Conservation (phyloP, 2,888 invertebrate species). For the Amphipyra tragopoginis region DNA sequence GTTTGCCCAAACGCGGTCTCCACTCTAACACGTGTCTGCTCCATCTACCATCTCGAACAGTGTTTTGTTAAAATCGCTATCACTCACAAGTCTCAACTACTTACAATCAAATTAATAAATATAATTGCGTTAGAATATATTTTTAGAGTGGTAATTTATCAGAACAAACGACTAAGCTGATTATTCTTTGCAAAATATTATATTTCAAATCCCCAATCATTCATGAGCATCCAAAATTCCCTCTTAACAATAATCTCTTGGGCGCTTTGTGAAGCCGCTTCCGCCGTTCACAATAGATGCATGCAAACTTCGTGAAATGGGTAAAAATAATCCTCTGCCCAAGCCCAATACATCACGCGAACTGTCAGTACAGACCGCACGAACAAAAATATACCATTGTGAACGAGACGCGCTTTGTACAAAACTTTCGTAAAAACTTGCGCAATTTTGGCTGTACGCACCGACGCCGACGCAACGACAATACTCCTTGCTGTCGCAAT, state of each 20-base stretch:
- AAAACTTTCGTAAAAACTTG: conserved; percentile 87
- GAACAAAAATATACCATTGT: conserved; percentile 89
- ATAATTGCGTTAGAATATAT: background rate
- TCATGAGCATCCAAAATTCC: conserved; percentile 76
- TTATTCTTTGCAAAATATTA: conserved; percentile 68
- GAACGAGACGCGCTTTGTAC: conserved; percentile 81
- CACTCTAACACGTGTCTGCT: no score
- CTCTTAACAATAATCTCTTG: conserved; percentile 81
- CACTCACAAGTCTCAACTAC: background rate
- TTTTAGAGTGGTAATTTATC: conserved; percentile 20
- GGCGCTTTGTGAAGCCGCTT: conserved; percentile 86
- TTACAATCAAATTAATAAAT: background rate
- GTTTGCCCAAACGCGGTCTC: no score
- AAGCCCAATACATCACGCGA: conserved; percentile 88
- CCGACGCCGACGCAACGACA: conserved; percentile 67
- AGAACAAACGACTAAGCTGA: conserved; percentile 58
- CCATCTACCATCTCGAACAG: no score
- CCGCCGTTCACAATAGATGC: conserved; percentile 86
- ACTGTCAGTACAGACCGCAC: conserved; percentile 88
- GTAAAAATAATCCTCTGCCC: conserved; percentile 88
- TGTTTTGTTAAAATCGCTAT: no score
- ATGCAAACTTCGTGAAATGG: conserved; percentile 89
- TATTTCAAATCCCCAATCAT: conserved; percentile 78
- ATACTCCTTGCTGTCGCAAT: conserved; percentile 50
- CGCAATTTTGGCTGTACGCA: conserved; percentile 78